These are phyloP conservation scores for Magallana ariakensis DNA, from an alignment of 1,140 invertebrate species.

Conservation along the genomic window DNA sequence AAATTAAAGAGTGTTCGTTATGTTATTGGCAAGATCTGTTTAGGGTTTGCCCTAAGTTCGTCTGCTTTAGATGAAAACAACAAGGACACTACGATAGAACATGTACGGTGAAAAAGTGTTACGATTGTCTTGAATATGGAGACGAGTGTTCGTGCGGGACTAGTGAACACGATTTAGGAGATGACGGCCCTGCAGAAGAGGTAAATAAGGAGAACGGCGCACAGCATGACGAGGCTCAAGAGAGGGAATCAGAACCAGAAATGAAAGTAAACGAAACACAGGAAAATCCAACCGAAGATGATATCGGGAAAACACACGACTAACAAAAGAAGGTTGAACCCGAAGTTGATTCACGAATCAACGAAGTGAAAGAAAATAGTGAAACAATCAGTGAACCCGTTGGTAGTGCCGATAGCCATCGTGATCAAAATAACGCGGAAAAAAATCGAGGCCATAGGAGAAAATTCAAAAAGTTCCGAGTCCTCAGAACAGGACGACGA, in stretches of 20 bases:
- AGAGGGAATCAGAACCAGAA: neutral
- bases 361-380: neutral
- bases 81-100: neutral
- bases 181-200: too few species aligned
- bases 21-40: too few species aligned
- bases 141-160: neutral
- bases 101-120: neutral
- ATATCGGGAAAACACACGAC: too few species aligned
- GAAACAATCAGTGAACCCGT: neutral
- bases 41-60: too few species aligned
- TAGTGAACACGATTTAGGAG: neutral
- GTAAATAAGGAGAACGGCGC: neutral
- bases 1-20: too few species aligned
- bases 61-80: too few species aligned
- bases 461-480: too few species aligned
- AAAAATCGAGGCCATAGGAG: too few species aligned
- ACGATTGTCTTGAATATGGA: neutral
- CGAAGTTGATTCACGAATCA: neutral
- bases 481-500: too few species aligned
- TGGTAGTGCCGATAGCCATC: neutral
- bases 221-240: neutral
- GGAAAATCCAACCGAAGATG: too few species aligned
- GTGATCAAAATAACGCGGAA: neutral
- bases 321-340: neutral
- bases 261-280: neutral